Conservation (phyloP, 2,113 vertebrate species). For the Ptyas mucosa region DNA sequence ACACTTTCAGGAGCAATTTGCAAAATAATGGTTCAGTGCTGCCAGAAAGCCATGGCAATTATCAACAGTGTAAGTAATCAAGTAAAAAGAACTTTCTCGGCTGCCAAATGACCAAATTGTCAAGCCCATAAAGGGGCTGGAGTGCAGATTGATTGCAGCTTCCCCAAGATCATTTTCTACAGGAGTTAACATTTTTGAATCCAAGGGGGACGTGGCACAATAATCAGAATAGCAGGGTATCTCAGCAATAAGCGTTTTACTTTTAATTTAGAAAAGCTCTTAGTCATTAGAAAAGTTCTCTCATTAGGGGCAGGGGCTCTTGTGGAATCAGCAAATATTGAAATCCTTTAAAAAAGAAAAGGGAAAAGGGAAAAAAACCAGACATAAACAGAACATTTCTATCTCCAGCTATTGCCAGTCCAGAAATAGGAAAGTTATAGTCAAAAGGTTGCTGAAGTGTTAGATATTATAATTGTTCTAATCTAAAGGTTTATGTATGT, state of each 20-base stretch:
- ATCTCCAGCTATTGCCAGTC: not conserved
- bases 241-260: conserved; percentile 55
- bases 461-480: not conserved
- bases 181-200: conserved; percentile 50
- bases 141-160: conserved; percentile 59
- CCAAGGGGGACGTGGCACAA: conserved; percentile 40
- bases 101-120: conserved; percentile 54
- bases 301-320: conserved; percentile 38
- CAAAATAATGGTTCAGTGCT: conserved; percentile 41
- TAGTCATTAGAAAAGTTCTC: conserved; percentile 60
- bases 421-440: not conserved
- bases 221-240: conserved; percentile 32
- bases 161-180: conserved; percentile 54
- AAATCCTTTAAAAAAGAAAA: not conserved
- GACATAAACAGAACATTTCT: not conserved
- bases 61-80: conserved; percentile 55
- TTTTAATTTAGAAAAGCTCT: conserved; percentile 64
- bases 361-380: not conserved
- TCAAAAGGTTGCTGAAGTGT: not conserved
- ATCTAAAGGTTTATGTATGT: not conserved
- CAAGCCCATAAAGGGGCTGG: conserved; percentile 43
- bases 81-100: conserved; percentile 59
- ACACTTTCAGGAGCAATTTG: conserved; percentile 36
- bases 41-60: conserved; percentile 62
- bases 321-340: conserved; percentile 45